phyloP scores from a whole-genome alignment of 2,113 vertebrate species.

The Otus sunia region DNA sequence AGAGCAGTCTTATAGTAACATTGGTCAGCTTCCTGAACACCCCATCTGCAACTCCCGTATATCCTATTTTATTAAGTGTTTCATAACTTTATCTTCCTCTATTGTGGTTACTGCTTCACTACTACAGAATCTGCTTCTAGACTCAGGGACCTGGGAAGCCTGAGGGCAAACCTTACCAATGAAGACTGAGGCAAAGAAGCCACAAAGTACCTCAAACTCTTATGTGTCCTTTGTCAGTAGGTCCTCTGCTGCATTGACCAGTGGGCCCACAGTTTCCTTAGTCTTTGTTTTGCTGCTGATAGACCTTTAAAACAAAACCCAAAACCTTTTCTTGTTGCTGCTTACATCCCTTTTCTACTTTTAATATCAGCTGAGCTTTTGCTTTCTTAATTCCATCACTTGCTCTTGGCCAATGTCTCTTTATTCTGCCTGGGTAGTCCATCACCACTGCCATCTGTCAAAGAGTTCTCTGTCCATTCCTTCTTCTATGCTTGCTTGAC shows the following conservation, averaged over 20 bases:
- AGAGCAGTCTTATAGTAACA: background rate
- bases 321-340: background rate
- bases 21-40: background rate
- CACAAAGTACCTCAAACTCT: background rate
- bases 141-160: background rate
- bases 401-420: background rate
- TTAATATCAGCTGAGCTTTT: background rate
- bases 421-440: background rate
- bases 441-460: background rate
- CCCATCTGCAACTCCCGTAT: background rate
- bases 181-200: background rate
- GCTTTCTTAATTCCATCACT: background rate
- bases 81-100: background rate
- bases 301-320: background rate
- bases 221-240: background rate
- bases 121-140: background rate
- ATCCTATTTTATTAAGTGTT: background rate
- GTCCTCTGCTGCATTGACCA: background rate
- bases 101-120: background rate
- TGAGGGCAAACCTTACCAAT: background rate
- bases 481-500: background rate
- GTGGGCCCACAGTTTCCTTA: background rate
- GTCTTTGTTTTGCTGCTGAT: background rate
- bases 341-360: background rate
- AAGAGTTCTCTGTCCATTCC: background rate